phyloP scores from a whole-genome alignment of 2,888 invertebrate genomes.

The Kuschelorhynchus macadamiae region DNA sequence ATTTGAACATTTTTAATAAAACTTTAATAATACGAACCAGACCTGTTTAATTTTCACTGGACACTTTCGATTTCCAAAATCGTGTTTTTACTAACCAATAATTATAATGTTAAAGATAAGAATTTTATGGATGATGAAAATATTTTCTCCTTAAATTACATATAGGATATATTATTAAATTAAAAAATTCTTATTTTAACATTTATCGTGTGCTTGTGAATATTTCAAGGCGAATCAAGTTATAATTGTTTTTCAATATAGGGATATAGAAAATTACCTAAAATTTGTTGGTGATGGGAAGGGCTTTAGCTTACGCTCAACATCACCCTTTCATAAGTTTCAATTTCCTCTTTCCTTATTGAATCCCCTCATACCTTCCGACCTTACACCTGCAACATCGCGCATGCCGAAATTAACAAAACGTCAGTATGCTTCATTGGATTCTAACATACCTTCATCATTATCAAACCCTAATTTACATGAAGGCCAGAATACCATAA shows the following conservation, averaged over 20 bases:
- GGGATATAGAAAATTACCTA: slow-evolving; percentile 66
- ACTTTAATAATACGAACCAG: no score
- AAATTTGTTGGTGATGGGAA: slow-evolving; percentile 66
- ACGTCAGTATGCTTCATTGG: slow-evolving; percentile 58
- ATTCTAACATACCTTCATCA: slow-evolving; percentile 53
- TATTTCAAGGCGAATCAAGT: no score
- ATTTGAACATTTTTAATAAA: no score
- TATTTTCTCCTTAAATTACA: no score
- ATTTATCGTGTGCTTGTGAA: no score
- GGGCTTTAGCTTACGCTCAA: slow-evolving; percentile 64
- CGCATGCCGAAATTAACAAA: slow-evolving; percentile 55
- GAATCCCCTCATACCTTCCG: slow-evolving; percentile 29
- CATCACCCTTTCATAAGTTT: slow-evolving; percentile 38
- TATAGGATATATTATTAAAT: no score
- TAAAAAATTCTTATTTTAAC: no score
- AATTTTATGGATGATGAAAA: no score
- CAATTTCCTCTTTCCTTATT: slow-evolving; percentile 47
- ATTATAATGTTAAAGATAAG: no score
- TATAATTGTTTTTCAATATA: slow-evolving; percentile 56
- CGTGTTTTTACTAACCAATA: no score
- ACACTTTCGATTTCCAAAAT: no score
- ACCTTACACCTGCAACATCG: slow-evolving; percentile 33
- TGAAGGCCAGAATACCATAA: slow-evolving; percentile 56
- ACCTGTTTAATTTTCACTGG: no score
- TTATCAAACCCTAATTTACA: slow-evolving; percentile 55